These are phyloP conservation scores for Steromphala cineraria DNA, from an alignment of 2,888 invertebrate species.

Conservation along the genomic window DNA sequence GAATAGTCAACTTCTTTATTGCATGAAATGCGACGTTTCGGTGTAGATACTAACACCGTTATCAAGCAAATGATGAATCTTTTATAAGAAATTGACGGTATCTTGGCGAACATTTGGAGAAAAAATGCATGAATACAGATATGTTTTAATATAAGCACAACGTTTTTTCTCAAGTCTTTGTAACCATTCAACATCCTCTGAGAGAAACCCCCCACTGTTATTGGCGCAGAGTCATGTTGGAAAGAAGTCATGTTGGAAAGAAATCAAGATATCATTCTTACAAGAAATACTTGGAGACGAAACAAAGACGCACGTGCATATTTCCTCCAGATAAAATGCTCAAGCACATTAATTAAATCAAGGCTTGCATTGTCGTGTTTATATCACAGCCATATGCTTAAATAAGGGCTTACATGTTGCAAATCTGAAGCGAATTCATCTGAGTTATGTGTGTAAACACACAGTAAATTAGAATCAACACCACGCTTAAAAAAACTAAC, in stretches of 20 bases:
- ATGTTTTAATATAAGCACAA: too few relatives aligned
- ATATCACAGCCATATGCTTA: neutral
- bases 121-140: too few relatives aligned
- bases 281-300: neutral
- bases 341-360: neutral
- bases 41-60: too few relatives aligned
- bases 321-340: neutral
- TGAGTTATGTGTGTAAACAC: neutral
- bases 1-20: too few relatives aligned
- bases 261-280: neutral
- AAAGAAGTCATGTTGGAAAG: neutral
- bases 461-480: neutral
- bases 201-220: neutral
- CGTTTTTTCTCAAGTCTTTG: too few relatives aligned
- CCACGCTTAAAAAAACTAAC: slow-evolving; percentile 6
- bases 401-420: neutral
- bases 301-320: neutral
- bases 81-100: too few relatives aligned
- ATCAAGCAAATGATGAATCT: too few relatives aligned
- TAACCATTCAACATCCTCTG: too few relatives aligned
- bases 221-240: neutral
- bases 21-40: too few relatives aligned
- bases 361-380: neutral
- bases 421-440: neutral
- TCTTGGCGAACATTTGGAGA: too few relatives aligned